These are phyloP conservation scores for Lepidostoma basale DNA, from an alignment of 1,140 invertebrate species.

Conservation along the genomic window DNA sequence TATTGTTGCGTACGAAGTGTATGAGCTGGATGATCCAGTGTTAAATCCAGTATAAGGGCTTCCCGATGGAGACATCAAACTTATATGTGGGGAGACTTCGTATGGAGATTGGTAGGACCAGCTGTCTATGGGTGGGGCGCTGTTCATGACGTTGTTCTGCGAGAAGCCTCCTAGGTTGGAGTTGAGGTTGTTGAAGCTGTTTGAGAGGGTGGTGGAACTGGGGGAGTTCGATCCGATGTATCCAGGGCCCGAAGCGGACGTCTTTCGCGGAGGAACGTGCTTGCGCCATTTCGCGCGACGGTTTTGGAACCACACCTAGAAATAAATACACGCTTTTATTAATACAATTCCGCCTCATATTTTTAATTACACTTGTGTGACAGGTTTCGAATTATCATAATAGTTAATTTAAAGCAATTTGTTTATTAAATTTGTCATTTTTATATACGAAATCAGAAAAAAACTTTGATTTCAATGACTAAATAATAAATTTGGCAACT, in stretches of 20 bases:
- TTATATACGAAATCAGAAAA: too few relatives aligned
- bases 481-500: too few relatives aligned
- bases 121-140: conserved; percentile 71
- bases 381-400: too few relatives aligned
- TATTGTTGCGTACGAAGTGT: conserved; percentile 69
- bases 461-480: too few relatives aligned
- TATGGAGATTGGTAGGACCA: conserved; percentile 80
- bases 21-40: conserved; percentile 56
- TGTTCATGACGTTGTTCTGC: conserved; percentile 64
- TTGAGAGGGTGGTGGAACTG: conserved; percentile 62
- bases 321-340: conserved; percentile 19
- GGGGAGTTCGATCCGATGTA: conserved; percentile 72
- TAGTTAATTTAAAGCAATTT: too few relatives aligned
- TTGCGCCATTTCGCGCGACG: conserved; percentile 97
- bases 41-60: conserved; percentile 69
- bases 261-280: conserved; percentile 94
- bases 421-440: too few relatives aligned
- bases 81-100: conserved; percentile 72
- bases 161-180: conserved; percentile 71
- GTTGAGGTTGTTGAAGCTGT: conserved; percentile 68
- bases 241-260: too few relatives aligned
- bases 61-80: conserved; percentile 72
- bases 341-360: background rate
- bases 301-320: conserved; percentile 77
- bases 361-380: too few relatives aligned